These are phyloP conservation scores for Craterocephalus amniculus DNA, from an alignment of 2,797 vertebrate genomes.

Conservation along the genomic window DNA sequence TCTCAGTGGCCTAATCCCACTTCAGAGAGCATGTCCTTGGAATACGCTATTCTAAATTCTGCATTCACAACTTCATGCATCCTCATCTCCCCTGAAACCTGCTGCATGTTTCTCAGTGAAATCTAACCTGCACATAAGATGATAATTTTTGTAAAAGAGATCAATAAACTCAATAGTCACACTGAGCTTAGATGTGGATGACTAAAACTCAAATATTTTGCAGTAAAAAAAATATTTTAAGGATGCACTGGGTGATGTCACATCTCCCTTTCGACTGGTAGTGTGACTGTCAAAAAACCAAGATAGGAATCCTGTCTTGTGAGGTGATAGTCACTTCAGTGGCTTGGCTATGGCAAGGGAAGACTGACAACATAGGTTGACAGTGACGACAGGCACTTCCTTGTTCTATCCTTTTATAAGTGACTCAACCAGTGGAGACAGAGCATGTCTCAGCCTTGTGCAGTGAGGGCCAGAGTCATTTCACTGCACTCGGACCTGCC, in stretches of 20 bases:
- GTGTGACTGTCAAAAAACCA: slow-evolving; percentile 27
- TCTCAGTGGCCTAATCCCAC: slow-evolving; percentile 71
- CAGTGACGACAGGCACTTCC: slow-evolving; percentile 66
- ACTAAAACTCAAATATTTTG: slow-evolving; percentile 23
- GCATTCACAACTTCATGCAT: slow-evolving; percentile 62
- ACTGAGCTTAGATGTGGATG: slow-evolving; percentile 10
- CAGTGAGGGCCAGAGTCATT: slow-evolving; percentile 54
- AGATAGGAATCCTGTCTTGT: slow-evolving; percentile 20
- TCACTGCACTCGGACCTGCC: slow-evolving; percentile 58
- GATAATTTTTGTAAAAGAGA: slow-evolving; percentile 20
- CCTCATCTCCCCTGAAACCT: slow-evolving; percentile 53
- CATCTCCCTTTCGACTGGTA: slow-evolving; percentile 24
- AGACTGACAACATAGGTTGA: slow-evolving; percentile 64
- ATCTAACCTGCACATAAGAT: slow-evolving; percentile 23
- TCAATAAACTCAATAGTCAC: slow-evolving; percentile 41
- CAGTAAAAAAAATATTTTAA: slow-evolving; percentile 35
- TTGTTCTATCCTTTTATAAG: slow-evolving; percentile 50
- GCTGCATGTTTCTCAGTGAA: slow-evolving; percentile 10
- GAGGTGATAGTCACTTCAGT: slow-evolving; percentile 54
- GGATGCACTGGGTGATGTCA: slow-evolving; percentile 10
- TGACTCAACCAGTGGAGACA: slow-evolving; percentile 54
- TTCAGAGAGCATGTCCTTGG: slow-evolving; percentile 72
- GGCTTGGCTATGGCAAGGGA: slow-evolving; percentile 21
- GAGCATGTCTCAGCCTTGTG: slow-evolving; percentile 56
- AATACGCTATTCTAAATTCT: slow-evolving; percentile 66